Percentiles rank a stretch among this genome's conserved stretches.
Evolutionary conservation across 2,888 invertebrate species (phyloP).

Genomic region (Mellilla xanthometata): DNA sequence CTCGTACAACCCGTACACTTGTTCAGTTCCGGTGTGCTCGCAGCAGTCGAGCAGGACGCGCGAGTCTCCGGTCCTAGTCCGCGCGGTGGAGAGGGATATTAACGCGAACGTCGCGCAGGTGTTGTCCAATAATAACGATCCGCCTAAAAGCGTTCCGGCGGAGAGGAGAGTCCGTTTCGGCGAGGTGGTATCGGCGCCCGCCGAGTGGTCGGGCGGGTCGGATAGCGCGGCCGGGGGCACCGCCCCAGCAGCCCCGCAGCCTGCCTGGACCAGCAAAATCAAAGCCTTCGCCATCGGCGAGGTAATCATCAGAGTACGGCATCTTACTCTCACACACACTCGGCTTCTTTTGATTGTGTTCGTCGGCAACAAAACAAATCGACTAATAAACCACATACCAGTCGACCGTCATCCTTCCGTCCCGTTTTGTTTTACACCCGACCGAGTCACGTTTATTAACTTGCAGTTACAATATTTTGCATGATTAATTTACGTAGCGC

Average conservation of each 20-base stretch:
- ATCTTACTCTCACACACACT: conserved; percentile 66
- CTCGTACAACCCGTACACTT: conserved; percentile 73
- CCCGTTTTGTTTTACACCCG: conserved; percentile 57
- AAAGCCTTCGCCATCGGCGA: conserved; percentile 82
- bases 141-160: conserved; percentile 66
- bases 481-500: conserved; percentile 62
- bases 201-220: conserved; percentile 63
- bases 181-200: conserved; percentile 69
- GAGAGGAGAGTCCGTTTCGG: conserved; percentile 79
- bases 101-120: conserved; percentile 64
- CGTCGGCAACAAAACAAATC: conserved; percentile 65
- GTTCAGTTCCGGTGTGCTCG: conserved; percentile 57
- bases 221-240: conserved; percentile 61
- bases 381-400: conserved; percentile 58
- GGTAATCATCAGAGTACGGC: conserved; percentile 78
- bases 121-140: conserved; percentile 50
- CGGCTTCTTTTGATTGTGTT: conserved; percentile 81
- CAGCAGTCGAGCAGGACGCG: conserved; percentile 51
- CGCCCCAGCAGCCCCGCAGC: too few relatives aligned
- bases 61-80: conserved; percentile 49
- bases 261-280: conserved; percentile 79
- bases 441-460: conserved; percentile 59
- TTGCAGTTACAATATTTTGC: conserved; percentile 77
- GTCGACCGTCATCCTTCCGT: conserved; percentile 49
- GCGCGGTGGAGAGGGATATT: conserved; percentile 61